Evolutionary conservation across 2,113 vertebrate genomes (phyloP), one percentile per base, ranked within the genome.

Genomic region (Zootoca vivipara): DNA sequence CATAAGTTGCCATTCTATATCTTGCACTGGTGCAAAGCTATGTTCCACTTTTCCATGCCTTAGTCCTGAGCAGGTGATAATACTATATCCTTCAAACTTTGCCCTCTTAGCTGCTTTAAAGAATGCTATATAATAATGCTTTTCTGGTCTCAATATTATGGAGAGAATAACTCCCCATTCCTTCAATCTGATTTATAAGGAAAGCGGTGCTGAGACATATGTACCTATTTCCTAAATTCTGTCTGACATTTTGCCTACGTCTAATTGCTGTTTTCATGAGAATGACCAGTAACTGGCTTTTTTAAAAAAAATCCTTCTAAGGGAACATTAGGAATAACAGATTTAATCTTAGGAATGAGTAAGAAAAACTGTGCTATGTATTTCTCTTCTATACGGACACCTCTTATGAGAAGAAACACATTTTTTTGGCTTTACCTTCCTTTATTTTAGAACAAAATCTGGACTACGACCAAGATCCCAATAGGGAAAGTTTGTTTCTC

Each of bases 401-500:
- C 65, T 78, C 15, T 85, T 70, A 90, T 70, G 85, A 90, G 64
- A 83, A 90, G 64, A 86, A 78, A 82, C 65, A 67, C 69, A 70
- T 78, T 73, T 62, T 75, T 62, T 82, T 82, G 58, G 56, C 33
- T 82, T 82, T 82, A 83, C 73, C 62, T 86, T 86, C 40, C 35
- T 78, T 90, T 86, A 42, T 40, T 86, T 78, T 70, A 89, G 79
- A 89, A 81, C 40, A 89, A 56, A 86, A 83, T 83, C 28, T 86
- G 73, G 56, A 73, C 46, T 86, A 26, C 82, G 78, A 90, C n/a
- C 35, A 90, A 78, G 72, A 83, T 86, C 67, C 85, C 80, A 82
- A 73, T 83, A 62, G 79, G 73, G 64, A 82, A 65, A 58, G 56
- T 33, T 26, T 83, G 24, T 58, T 69, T 83, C 70, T 5, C 35